phyloP scores from a whole-genome alignment of 2,888 invertebrate species.

The Drosophila greeni region DNA sequence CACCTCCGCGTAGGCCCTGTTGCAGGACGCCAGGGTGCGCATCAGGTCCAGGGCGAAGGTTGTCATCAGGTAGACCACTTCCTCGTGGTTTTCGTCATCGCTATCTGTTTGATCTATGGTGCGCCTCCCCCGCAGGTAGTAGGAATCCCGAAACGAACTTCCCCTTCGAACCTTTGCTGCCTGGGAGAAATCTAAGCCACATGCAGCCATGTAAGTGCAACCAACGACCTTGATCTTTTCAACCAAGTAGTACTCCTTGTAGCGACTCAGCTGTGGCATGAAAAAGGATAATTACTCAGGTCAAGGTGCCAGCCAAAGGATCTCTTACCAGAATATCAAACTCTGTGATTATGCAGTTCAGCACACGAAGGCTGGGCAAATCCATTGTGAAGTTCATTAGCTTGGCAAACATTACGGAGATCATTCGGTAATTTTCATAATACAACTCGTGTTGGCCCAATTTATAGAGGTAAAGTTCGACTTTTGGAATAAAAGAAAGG shows the following conservation, averaged over 20 bases:
- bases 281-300: background rate
- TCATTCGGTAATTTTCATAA: slow-evolving; percentile 90
- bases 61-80: slow-evolving; percentile 83
- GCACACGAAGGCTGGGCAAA: slow-evolving; percentile 83
- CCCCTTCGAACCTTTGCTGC: slow-evolving; percentile 70
- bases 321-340: slow-evolving; percentile 86
- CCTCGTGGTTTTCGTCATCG: slow-evolving; percentile 50
- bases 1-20: slow-evolving; percentile 78
- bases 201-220: slow-evolving; percentile 98
- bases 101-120: background rate
- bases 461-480: slow-evolving; percentile 80
- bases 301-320: slow-evolving; percentile 61
- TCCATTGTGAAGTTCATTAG: slow-evolving; percentile 88
- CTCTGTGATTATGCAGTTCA: slow-evolving; percentile 94
- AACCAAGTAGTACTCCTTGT: slow-evolving; percentile 82
- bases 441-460: slow-evolving; percentile 86
- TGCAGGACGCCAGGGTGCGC: slow-evolving; percentile 81
- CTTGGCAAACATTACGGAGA: slow-evolving; percentile 97
- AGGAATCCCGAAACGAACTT: background rate
- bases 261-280: slow-evolving; percentile 46
- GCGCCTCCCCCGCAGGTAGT: background rate
- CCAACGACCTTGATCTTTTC: slow-evolving; percentile 98
- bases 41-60: slow-evolving; percentile 81
- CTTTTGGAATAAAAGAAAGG: slow-evolving; percentile 13
- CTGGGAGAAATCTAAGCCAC: slow-evolving; percentile 88